These are phyloP conservation scores for Cephus sareptanus DNA, from an alignment of 2,888 invertebrate genomes.

Conservation along the genomic window DNA sequence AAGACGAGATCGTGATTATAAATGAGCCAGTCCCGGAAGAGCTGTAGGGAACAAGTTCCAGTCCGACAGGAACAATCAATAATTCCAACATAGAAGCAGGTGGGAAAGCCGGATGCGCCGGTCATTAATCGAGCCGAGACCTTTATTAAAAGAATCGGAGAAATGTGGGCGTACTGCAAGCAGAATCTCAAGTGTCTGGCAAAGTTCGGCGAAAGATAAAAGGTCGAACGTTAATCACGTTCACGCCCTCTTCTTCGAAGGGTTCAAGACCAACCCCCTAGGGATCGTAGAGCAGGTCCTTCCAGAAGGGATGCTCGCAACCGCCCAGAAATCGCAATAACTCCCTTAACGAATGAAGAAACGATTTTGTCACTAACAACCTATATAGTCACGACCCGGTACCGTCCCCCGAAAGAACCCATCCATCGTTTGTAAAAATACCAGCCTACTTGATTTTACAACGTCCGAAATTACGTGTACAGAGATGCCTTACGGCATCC, in stretches of 20 bases:
- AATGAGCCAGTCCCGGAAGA: constrained; percentile 2
- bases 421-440: neutral
- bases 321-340: constrained; percentile 37
- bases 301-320: constrained; percentile 24
- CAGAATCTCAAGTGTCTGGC: constrained; percentile 41
- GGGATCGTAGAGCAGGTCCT: constrained; percentile 27
- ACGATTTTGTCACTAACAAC: neutral
- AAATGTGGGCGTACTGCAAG: constrained; percentile 66
- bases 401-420: neutral
- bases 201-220: constrained; percentile 31
- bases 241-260: constrained; percentile 45
- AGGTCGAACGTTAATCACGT: constrained; percentile 51
- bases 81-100: neutral
- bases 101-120: constrained; percentile 40
- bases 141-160: constrained; percentile 69
- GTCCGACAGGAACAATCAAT: constrained; percentile 2
- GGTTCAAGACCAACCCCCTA: constrained; percentile 21
- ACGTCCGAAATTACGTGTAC: neutral
- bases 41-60: neutral
- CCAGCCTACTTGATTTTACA: neutral
- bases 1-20: constrained; percentile 2
- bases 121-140: constrained; percentile 65
- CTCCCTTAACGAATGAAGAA: constrained; percentile 16
- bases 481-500: neutral
- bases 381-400: neutral